Conservation (phyloP, 2,888 invertebrate genomes). For the Ctena decussata region DNA sequence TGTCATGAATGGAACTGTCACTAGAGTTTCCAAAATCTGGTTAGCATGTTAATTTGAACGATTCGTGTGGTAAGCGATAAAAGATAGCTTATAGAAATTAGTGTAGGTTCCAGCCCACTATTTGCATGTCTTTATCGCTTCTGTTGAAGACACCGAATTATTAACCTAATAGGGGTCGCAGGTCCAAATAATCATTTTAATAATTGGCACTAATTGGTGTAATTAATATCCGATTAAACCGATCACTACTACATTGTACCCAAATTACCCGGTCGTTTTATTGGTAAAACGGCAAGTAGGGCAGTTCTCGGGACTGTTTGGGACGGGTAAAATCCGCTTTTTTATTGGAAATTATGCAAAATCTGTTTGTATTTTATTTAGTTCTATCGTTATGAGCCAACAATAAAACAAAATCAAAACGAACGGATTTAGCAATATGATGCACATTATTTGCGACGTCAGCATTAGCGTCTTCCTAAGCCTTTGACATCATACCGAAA, state of each 20-base stretch:
- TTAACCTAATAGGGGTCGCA: constrained; percentile 37
- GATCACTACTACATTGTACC: constrained; percentile 33
- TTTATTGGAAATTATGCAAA: no score
- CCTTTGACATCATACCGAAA: no score
- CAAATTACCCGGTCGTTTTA: constrained; percentile 21
- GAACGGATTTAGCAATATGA: no score
- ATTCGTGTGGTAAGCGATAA: neutral
- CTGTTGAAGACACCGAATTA: neutral
- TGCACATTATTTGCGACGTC: no score
- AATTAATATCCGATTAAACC: constrained; percentile 67
- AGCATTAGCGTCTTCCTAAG: no score
- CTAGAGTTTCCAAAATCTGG: neutral
- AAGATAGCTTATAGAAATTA: neutral
- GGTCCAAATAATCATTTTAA: constrained; percentile 58
- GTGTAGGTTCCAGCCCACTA: neutral
- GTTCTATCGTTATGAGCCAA: no score
- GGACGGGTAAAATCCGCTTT: no score
- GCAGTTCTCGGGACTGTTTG: no score
- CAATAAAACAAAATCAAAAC: no score
- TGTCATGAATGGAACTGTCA: neutral
- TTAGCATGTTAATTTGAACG: neutral
- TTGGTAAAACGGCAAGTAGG: neutral
- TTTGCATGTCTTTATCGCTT: neutral
- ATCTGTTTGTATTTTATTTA: no score
- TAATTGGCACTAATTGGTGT: constrained; percentile 57